phyloP scores from a whole-genome alignment of 2,888 invertebrate species.

The Allygus modestus region DNA sequence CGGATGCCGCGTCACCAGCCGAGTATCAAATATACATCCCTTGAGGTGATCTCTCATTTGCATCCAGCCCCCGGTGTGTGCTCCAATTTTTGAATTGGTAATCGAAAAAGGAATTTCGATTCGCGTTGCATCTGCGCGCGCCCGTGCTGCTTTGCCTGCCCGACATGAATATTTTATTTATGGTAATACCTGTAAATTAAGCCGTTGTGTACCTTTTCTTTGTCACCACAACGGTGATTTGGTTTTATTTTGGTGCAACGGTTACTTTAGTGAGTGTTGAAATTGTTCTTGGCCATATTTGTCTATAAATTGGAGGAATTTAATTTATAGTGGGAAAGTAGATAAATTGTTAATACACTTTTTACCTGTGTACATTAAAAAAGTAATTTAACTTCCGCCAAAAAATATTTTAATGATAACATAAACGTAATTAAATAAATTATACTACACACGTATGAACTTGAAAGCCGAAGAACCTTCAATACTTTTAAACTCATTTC shows the following conservation, averaged over 20 bases:
- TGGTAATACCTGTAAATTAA: conserved; percentile 51
- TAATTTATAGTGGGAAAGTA: no score
- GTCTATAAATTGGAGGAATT: no score
- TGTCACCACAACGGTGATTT: conserved; percentile 38
- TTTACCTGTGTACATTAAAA: no score
- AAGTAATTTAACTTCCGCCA: no score
- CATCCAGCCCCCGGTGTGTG: conserved; percentile 51
- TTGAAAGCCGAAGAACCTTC: no score
- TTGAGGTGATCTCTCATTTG: conserved; percentile 47
- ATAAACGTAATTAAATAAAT: no score
- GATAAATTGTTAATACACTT: no score
- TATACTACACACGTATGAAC: no score
- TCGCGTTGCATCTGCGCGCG: conserved; percentile 51
- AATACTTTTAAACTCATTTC: no score
- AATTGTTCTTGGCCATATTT: no score
- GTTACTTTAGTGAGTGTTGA: no score
- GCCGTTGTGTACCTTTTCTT: conserved; percentile 58
- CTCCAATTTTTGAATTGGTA: conserved; percentile 64
- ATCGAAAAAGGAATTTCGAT: conserved; percentile 52
- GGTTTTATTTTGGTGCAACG: not conserved
- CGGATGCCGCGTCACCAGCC: not conserved
- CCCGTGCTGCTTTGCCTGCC: conserved; percentile 18
- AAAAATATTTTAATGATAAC: no score
- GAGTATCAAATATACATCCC: conserved; percentile 55
- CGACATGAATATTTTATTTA: conserved; percentile 56